Evolutionary conservation across 2,113 vertebrate species (phyloP).

Genomic region (Lagopus leucura): DNA sequence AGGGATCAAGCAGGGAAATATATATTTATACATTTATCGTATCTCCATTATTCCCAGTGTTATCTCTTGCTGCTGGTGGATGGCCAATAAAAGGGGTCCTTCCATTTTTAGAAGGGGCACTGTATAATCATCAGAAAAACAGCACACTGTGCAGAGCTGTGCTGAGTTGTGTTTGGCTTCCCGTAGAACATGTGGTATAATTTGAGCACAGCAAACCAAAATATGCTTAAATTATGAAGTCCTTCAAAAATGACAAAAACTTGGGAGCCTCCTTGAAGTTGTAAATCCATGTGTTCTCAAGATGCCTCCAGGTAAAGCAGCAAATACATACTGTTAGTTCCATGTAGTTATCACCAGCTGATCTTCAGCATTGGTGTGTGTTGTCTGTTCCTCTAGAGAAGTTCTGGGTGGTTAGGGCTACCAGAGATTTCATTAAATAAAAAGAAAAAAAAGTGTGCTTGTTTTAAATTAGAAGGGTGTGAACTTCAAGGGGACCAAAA

Average conservation of each 20-base stretch:
- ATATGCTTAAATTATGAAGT: background rate
- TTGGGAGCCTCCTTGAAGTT: background rate
- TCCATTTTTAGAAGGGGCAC: background rate
- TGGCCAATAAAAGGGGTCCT: background rate
- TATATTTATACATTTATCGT: background rate
- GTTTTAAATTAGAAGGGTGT: background rate
- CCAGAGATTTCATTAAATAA: background rate
- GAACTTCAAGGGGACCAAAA: background rate
- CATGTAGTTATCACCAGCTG: background rate
- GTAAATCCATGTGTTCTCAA: background rate
- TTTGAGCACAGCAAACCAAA: background rate
- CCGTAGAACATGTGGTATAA: rapidly evolving
- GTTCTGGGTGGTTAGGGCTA: background rate
- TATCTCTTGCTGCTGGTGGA: background rate
- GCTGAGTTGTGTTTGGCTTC: background rate
- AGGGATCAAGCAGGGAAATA: background rate
- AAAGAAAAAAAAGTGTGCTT: background rate
- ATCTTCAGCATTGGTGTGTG: rapidly evolving
- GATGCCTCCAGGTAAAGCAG: background rate
- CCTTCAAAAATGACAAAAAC: background rate
- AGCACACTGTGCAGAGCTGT: background rate
- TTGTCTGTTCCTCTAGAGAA: background rate
- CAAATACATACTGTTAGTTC: background rate
- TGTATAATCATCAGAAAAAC: background rate
- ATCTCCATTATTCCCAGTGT: background rate